Percentiles rank a stretch among this genome's conserved stretches.
Evolutionary conservation across 2,113 vertebrate genomes (phyloP).

Genomic region (Procapra przewalskii): DNA sequence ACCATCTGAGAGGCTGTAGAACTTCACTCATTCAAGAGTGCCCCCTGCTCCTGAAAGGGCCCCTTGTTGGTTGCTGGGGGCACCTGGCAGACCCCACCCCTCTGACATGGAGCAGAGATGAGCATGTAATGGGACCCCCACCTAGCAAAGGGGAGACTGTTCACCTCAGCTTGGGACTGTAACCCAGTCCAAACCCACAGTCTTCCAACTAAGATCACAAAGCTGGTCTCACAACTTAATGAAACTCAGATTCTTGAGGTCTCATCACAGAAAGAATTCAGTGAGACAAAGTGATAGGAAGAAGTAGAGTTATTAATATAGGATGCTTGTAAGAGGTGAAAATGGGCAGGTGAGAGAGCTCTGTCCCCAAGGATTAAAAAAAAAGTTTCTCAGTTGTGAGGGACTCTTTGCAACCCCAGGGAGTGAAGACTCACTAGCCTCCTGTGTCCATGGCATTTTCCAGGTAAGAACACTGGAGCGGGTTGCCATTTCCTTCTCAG

Average conservation of each 20-base stretch:
- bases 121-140: background rate
- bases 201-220: background rate
- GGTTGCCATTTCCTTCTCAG: background rate
- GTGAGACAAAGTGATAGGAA: background rate
- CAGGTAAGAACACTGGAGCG: background rate
- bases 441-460: background rate
- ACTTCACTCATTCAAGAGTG: background rate
- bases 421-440: background rate
- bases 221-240: background rate
- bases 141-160: background rate
- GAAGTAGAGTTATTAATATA: background rate
- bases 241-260: background rate
- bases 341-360: background rate
- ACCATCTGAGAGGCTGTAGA: background rate
- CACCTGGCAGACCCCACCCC: background rate
- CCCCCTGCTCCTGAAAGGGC: background rate
- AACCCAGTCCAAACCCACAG: background rate
- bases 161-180: background rate
- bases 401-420: background rate
- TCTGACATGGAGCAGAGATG: background rate
- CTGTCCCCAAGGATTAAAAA: background rate
- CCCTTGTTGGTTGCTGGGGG: background rate
- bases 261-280: background rate
- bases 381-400: background rate
- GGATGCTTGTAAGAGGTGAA: background rate